Evolutionary conservation across 2,113 vertebrate species (phyloP), one percentile per base, ranked within the genome.

Genomic region (Pyxicephalus adspersus): DNA sequence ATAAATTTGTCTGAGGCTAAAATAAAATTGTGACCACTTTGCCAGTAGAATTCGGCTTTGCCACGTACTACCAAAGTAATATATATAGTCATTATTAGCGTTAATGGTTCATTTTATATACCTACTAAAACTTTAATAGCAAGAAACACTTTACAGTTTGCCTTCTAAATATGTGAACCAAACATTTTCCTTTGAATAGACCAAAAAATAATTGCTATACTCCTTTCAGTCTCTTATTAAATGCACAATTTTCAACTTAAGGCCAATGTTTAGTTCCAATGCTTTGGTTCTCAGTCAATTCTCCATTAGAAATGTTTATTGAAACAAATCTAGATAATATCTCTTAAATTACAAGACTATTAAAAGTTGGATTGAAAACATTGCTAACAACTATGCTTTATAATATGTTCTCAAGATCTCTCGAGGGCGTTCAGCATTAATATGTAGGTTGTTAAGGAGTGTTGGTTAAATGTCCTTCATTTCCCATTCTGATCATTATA

Each of bases 221-320:
- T 45, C 38, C 81, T 0, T 0, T 25, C 55, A 52, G 25, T 22
- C 23, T 64, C 20, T n/a, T 60, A 25, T 64, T 64, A 28, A 64
- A 64, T 22, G 22, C 28, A 64, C 61, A 22, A 64, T 64, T 64
- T 55, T 54, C 26, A 16, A 61, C 60, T 77, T 57, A 4, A 19
- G 66, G 80, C 34, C 22, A 54, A 22, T 7, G 1, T 66, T 83
- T 15, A 73, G 28, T 64, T 79, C 55, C 50, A 83, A 84, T 60
- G 16, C 0, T 7, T 76, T 76, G 13, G 2, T 79, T 76, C 54
- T 83, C 31, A 76, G 60, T 73, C 81, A 82, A 52, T 71, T 73
- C 70, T 76, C 55, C 80, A 64, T 28, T 64, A 64, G 23, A 25
- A 64, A 64, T 64, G 61, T 64, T 64, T 64, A 64, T 64, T 64